A percentile compares a stretch with the other conserved stretches of the same genome.
phyloP scores from a whole-genome alignment of 2,888 invertebrate genomes.

The Epirrita christyi region DNA sequence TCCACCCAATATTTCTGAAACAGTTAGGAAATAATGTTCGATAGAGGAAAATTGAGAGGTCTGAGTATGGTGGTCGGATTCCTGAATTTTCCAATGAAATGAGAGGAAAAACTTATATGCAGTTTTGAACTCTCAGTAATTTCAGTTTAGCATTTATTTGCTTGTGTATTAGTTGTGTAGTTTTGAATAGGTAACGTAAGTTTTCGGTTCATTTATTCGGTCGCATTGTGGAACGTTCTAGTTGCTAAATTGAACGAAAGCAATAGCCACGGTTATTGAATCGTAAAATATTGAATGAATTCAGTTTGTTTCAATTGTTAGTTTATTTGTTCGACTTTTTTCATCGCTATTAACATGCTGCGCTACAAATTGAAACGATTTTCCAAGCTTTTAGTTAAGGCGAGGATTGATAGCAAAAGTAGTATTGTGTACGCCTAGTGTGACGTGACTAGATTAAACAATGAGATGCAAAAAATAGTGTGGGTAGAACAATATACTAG shows the following conservation, averaged over 20 bases:
- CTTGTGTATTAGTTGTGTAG: background rate
- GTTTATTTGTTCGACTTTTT: background rate
- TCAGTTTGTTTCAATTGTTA: background rate
- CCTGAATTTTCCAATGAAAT: conserved; percentile 29
- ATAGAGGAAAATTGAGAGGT: conserved; percentile 2
- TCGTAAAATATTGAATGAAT: background rate
- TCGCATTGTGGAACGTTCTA: background rate
- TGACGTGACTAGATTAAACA: too few relatives aligned
- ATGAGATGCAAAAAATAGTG: too few relatives aligned
- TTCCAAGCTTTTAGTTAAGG: background rate
- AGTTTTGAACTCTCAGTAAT: conserved; percentile 33
- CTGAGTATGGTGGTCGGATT: conserved; percentile 11
- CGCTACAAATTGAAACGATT: background rate
- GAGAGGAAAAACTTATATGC: conserved; percentile 27
- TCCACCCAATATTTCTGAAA: background rate
- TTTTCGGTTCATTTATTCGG: background rate
- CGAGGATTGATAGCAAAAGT: too few relatives aligned
- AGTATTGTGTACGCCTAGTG: too few relatives aligned
- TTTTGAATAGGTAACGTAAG: background rate
- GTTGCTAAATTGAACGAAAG: background rate
- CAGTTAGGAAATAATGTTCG: background rate
- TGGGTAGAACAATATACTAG: too few relatives aligned
- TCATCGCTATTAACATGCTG: background rate
- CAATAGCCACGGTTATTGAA: background rate
- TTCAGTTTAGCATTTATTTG: conserved; percentile 29